These are phyloP conservation scores for Pungitius pungitius DNA, from an alignment of 2,113 vertebrate genomes.

Conservation along the genomic window DNA sequence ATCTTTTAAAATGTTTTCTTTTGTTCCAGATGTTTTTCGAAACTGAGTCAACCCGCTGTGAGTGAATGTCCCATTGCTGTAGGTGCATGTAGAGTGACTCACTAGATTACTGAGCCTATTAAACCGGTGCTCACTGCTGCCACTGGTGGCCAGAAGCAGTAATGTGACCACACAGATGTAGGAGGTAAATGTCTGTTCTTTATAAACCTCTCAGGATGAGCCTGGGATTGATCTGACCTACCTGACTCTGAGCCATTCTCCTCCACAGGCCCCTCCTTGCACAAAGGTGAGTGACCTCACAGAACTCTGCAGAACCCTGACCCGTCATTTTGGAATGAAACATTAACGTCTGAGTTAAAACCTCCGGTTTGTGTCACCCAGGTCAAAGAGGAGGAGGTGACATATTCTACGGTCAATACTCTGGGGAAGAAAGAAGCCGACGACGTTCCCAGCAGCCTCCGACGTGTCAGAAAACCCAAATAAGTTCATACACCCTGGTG, in stretches of 20 bases:
- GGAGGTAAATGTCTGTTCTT: not conserved
- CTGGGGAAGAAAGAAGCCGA: too few species aligned
- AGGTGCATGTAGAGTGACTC: not conserved
- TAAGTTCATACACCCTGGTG: not conserved
- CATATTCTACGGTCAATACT: slow-evolving; percentile 29
- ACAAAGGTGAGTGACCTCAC: slow-evolving; percentile 16
- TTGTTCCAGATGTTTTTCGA: slow-evolving; percentile 28
- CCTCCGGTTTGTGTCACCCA: not conserved
- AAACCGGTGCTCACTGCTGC: not conserved
- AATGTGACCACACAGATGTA: not conserved
- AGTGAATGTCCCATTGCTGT: slow-evolving; percentile 10
- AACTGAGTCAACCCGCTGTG: not conserved
- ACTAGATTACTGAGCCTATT: not conserved
- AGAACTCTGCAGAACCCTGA: too few species aligned
- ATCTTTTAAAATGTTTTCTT: not conserved
- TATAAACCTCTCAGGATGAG: slow-evolving; percentile 22
- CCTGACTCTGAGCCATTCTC: not conserved
- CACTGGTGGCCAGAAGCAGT: not conserved
- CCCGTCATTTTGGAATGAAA: not conserved
- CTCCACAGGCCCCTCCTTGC: not conserved
- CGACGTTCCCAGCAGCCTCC: not conserved
- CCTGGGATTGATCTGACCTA: slow-evolving; percentile 41
- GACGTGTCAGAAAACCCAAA: not conserved
- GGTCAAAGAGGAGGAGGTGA: slow-evolving; percentile 10
- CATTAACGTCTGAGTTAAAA: not conserved